A percentile compares a stretch with the other conserved stretches of the same genome.
Conservation (phyloP, 1,140 invertebrate genomes). For the Sycophaga agraensis region DNA sequence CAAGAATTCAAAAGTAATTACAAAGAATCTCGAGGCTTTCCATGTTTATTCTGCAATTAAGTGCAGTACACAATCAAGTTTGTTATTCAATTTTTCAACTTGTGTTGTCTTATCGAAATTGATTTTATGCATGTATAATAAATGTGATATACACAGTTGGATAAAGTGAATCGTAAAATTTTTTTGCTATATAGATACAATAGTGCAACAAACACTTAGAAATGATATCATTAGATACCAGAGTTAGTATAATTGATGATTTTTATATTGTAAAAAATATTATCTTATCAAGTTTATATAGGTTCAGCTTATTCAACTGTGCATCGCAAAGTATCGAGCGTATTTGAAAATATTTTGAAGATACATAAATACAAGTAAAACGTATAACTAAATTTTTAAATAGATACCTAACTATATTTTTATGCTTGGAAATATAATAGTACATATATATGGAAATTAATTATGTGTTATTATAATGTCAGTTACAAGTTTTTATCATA, state of each 20-base stretch:
- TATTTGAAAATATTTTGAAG: not conserved
- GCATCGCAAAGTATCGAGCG: not conserved
- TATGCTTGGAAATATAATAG: not conserved
- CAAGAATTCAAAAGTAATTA: too few relatives aligned
- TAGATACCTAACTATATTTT: too few relatives aligned
- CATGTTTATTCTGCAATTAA: constrained; percentile 17
- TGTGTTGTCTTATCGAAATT: not conserved
- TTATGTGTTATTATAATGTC: not conserved
- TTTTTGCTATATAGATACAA: too few relatives aligned
- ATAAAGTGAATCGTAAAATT: not conserved
- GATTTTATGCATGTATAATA: not conserved
- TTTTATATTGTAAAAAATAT: too few relatives aligned
- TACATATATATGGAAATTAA: not conserved
- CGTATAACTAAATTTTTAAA: too few relatives aligned
- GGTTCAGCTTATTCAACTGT: not conserved
- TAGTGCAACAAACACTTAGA: too few relatives aligned
- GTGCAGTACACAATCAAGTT: constrained; percentile 3
- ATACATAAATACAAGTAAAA: too few relatives aligned
- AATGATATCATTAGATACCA: not conserved
- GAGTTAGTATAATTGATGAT: not conserved
- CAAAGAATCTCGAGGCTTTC: constrained; percentile 9
- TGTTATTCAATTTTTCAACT: constrained; percentile 14
- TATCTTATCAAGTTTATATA: not conserved
- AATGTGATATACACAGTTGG: not conserved
- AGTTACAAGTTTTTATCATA: not conserved